Base-by-base conservation (phyloP, 2,113 vertebrate genomes). In the Gallinago undulata region DNA sequence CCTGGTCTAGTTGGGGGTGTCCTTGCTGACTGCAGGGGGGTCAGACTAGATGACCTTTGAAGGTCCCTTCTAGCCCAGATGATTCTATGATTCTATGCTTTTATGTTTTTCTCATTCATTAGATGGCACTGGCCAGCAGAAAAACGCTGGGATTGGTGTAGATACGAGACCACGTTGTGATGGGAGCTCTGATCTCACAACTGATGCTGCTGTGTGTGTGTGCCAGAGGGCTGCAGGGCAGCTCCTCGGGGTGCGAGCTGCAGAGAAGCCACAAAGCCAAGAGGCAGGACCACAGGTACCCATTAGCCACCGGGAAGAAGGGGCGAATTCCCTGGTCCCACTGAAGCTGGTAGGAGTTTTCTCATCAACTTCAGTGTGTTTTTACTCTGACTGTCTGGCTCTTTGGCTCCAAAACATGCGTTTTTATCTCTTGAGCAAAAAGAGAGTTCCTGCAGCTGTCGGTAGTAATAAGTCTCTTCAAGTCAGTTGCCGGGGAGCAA, bases 341-440 rank as follows among this genome's bases (percentile, higher is more conserved):
- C 50, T 83, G 91, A 92, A 93, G 50, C 1, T 68, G 59, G 50
- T 47, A 62, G 76, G 92, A 94, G 62, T 73, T 78, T 92, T 89
- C 84, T 89, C 23, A 73, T 80, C 78, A 31, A 0, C 35, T 76
- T 84, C 77, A 63, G n/a, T 5, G 15, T 57, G 35, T 79, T 96
- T 79, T 79, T 79, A 47, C 31, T 78, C 82, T 84, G 60, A 16
- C 73, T 68, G 21, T 11, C 68, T 89, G 63, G 19, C 83, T 79
- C 67, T 90, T 90, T 73, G 74, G 41, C 69, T 91, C 50, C 74
- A 84, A 92, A 93, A 21, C 41, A 72, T 37, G 59, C n/a, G 9
- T 89, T 92, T 97, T 94, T 83, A 76, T 96, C 67, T 68, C 81
- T 50, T 43, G 70, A 91, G 89, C 74, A 91, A 75, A 96, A 89